Percentiles rank a stretch among this genome's conserved stretches.
phyloP scores from a whole-genome alignment of 2,113 vertebrate genomes.

The Psittacus erithacus region DNA sequence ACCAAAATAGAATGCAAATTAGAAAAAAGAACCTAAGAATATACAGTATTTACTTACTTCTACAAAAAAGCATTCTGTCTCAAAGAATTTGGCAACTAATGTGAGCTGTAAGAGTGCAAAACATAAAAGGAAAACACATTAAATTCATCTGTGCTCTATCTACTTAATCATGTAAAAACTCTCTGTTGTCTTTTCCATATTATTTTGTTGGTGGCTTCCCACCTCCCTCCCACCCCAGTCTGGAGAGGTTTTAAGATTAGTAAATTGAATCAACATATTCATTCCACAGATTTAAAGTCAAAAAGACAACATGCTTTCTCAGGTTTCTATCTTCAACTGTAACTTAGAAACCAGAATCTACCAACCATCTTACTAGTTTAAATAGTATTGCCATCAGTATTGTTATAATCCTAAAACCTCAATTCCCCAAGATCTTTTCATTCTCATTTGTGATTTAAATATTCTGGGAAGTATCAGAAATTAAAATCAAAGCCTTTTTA shows the following conservation, averaged over 20 bases:
- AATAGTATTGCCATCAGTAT: background rate
- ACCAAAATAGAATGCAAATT: background rate
- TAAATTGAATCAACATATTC: background rate
- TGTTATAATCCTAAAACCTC: background rate
- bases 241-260: background rate
- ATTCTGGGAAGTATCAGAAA: background rate
- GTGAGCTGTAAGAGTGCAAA: background rate
- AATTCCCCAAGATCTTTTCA: background rate
- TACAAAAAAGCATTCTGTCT: background rate
- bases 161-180: background rate
- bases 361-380: background rate
- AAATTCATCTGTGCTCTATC: background rate
- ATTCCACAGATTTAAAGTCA: background rate
- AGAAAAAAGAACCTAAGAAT: background rate
- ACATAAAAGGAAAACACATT: background rate
- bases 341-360: background rate
- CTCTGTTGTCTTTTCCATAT: background rate
- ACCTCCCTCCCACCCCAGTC: fast-evolving
- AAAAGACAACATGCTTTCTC: background rate
- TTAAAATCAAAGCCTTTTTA: background rate
- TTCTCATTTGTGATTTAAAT: background rate
- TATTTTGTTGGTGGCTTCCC: background rate
- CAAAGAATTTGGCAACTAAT: background rate
- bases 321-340: background rate
- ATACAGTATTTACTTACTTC: background rate